Base-by-base conservation (phyloP, 2,888 invertebrate genomes). In the Napeogenes sylphis region DNA sequence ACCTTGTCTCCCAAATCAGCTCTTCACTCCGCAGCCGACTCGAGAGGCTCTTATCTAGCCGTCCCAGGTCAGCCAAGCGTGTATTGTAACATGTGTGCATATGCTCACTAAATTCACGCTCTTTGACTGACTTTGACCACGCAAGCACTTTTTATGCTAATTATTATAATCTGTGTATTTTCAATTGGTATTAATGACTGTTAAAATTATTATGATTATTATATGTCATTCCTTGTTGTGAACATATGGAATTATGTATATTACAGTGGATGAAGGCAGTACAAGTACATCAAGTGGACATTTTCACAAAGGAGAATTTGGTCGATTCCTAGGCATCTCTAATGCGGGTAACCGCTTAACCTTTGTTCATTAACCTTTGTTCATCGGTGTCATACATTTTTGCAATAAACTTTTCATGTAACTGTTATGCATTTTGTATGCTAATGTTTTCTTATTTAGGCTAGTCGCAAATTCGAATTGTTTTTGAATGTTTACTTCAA, bases 271-370 rank as follows among this genome's bases (percentile, higher is more conserved):
- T 69, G 92, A 92, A 78, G 82, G 84, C 81, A 80, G 88, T 78
- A 74, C 86, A 64, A 80, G 88, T 78, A 74, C 86, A 64, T 73
- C 86, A 76, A 84, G 84, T 76, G 88, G 85, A 78, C 82, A 84
- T 77, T 84, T 83, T 75, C 81, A 85, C 79, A 90, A 87, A 83
- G 86, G 87, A 78, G 91, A 91, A 77, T 89, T 89, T 82, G 92
- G 92, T 90, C 93, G 93, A 88, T 94, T 93, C 90, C 93, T 94
- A 91, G 92, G 93, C 88, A 91, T 94, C 83, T 93, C 93, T 81
- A 92, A 90, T 76, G 87, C 91, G 91, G 90, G 90, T 90, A 90
- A 90, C 90, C 89, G 89, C 90, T 87, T 79, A 63, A 21, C 21
- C 21, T 21, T 21, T 21, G 21, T 21, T 80, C 80, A 73, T 76